Evolutionary conservation across 2,113 vertebrate species (phyloP), one percentile per base, ranked within the genome.

Genomic region (Dasyornis broadbenti): DNA sequence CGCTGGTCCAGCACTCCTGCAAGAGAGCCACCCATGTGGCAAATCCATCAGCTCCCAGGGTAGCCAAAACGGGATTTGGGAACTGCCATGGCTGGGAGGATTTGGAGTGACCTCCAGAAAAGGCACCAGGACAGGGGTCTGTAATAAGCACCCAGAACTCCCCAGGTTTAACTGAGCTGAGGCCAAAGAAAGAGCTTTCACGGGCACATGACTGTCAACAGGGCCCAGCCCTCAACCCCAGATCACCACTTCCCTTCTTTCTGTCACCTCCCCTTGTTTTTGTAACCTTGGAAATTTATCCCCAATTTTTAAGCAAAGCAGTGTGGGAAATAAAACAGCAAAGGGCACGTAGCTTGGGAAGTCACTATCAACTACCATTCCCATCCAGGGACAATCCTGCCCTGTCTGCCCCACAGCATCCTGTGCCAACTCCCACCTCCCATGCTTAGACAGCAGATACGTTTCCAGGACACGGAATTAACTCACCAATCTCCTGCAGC

Each of bases 401-500:
- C 63, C 76, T 7, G 37, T 31, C 11, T 56, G 63, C 65, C 73
- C 70, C 86, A n/a, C 42, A 15, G 64, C 56, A 77, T 68, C 39
- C 79, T 24, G 31, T 57, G 60, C 53, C 73, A 80, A 13, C 37
- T 68, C 73, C n/a, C 54, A 30, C 23, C 6, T 45, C 10, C 35
- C 57, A 2, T 2, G 4, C 6, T 50, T 9, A 59, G 52, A 30
- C 12, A 75, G 57, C 59, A 71, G 84, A 66, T 12, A 2, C 0
- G 9, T 57, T 70, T 40, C 49, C 82, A 81, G 49, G 18, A 69
- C 45, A 20, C 6, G 6, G 20, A 31, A 11, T 33, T 6, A 35
- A 30, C 98, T 98, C 91, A 99, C 99, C 98, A 0, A 99, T 99
- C 50, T 99, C 98, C 97, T 99, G 99, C 40, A 99, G 97, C 76